Conservation (phyloP, 1,140 invertebrate species). For the Antheraea pernyi region DNA sequence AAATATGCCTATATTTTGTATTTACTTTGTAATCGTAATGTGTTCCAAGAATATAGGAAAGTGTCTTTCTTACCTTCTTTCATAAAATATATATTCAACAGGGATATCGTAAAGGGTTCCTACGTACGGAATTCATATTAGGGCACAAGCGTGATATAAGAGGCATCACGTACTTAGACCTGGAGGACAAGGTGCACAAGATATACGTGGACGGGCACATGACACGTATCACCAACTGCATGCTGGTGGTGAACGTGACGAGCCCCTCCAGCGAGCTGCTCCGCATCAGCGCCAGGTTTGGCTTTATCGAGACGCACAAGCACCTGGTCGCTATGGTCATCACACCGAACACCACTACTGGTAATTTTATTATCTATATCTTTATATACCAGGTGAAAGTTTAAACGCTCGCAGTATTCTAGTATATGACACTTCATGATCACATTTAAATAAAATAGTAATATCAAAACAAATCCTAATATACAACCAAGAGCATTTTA, state of each 20-base stretch:
- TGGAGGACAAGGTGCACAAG: slow-evolving; percentile 84
- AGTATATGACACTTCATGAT: too few relatives aligned
- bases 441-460: too few relatives aligned
- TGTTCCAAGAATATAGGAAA: too few relatives aligned
- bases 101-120: slow-evolving; percentile 83
- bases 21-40: too few relatives aligned
- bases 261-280: slow-evolving; percentile 83
- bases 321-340: slow-evolving; percentile 86
- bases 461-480: too few relatives aligned
- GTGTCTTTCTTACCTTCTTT: too few relatives aligned
- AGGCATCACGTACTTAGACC: slow-evolving; percentile 83
- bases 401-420: too few relatives aligned
- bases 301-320: slow-evolving; percentile 83
- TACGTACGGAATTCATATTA: slow-evolving; percentile 83
- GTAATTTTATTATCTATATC: slow-evolving; percentile 34
- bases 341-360: slow-evolving; percentile 83
- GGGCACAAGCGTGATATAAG: slow-evolving; percentile 81
- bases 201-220: slow-evolving; percentile 82
- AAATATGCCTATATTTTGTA: too few relatives aligned
- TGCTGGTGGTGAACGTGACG: slow-evolving; percentile 85
- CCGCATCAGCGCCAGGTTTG: slow-evolving; percentile 83
- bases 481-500: too few relatives aligned
- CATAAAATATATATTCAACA: slow-evolving; percentile 26
- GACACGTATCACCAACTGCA: slow-evolving; percentile 82
- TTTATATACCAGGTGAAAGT: too few relatives aligned